A percentile compares a stretch with the other conserved stretches of the same genome.
These are phyloP conservation scores for Mimas tiliae DNA, from an alignment of 2,888 invertebrate genomes.

Conservation along the genomic window DNA sequence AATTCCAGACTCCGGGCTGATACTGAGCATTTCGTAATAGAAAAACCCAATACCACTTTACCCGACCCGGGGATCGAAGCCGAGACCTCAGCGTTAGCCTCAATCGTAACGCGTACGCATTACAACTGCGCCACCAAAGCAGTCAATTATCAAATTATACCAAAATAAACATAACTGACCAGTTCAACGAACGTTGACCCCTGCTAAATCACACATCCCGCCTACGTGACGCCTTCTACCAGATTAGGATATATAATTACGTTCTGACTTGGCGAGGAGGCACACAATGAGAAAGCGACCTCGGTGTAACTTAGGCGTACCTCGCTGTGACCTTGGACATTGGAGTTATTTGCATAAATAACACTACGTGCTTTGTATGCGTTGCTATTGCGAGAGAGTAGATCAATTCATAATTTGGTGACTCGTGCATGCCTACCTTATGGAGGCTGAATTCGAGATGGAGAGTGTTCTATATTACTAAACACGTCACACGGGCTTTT, in stretches of 20 bases:
- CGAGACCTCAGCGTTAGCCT: too few species aligned
- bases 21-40: too few species aligned
- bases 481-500: too few species aligned
- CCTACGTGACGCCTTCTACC: neutral
- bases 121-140: too few species aligned
- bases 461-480: too few species aligned
- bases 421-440: neutral
- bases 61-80: too few species aligned
- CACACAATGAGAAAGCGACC: constrained; percentile 61
- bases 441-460: neutral
- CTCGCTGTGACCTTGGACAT: constrained; percentile 52
- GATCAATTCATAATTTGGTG: neutral
- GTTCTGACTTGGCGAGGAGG: constrained; percentile 8
- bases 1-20: too few species aligned
- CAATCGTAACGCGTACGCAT: too few species aligned
- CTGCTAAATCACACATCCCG: neutral
- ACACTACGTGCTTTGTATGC: constrained; percentile 3
- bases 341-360: constrained; percentile 40
- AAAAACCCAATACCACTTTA: too few species aligned
- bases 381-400: neutral
- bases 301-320: constrained; percentile 46
- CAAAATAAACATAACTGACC: neutral
- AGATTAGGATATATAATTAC: neutral
- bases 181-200: constrained; percentile 10
- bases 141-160: neutral